phyloP scores from a whole-genome alignment of 2,113 vertebrate genomes.

The Seriola quinqueradiata region DNA sequence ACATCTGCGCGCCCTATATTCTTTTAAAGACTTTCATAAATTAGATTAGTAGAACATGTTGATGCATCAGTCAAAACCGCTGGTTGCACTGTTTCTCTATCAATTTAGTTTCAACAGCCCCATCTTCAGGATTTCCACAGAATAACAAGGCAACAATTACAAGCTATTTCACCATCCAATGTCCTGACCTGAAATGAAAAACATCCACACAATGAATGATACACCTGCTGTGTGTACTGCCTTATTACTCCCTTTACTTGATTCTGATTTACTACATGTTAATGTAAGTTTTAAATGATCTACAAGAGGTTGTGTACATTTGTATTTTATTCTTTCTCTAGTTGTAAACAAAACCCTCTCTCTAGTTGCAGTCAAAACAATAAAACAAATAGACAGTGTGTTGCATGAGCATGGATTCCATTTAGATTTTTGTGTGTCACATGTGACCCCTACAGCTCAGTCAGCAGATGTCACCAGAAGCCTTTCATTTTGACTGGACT shows the following conservation, averaged over 20 bases:
- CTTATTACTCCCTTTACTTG: background rate
- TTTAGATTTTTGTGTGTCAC: background rate
- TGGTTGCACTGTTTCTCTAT: conserved; percentile 22
- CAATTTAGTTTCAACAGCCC: conserved; percentile 43
- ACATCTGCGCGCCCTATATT: fast-evolving
- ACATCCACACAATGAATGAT: background rate
- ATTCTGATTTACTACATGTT: background rate
- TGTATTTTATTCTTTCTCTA: background rate
- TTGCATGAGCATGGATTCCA: background rate
- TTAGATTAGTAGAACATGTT: conserved; percentile 44
- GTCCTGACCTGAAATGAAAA: conserved; percentile 8
- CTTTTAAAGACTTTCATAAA: background rate
- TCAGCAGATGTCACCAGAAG: conserved; percentile 77
- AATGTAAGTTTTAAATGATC: background rate
- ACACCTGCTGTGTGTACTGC: background rate
- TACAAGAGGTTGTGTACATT: background rate
- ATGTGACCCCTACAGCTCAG: conserved; percentile 12
- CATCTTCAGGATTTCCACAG: conserved; percentile 33
- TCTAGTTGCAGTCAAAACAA: background rate
- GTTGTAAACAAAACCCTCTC: background rate
- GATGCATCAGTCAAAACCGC: conserved; percentile 52
- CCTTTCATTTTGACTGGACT: conserved; percentile 29
- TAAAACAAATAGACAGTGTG: too few relatives aligned
- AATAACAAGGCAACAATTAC: conserved; percentile 49
- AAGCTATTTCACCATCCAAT: conserved; percentile 70